Evolutionary conservation across 1,140 invertebrate species (phyloP), one percentile per base, ranked within the genome.

Genomic region (Brachionus calyciflorus): DNA sequence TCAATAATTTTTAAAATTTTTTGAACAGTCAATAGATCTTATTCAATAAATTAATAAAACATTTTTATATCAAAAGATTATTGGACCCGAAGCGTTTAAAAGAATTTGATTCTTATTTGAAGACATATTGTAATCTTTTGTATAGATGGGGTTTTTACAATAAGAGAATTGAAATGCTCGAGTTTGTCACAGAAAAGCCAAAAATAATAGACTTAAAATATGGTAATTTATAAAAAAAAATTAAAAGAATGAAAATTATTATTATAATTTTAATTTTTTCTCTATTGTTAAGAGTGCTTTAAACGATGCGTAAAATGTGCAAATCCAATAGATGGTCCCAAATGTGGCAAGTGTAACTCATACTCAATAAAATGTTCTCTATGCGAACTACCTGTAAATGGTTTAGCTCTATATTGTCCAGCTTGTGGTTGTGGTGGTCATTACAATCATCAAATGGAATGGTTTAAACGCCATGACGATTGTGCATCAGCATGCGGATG

Each of bases 401-500:
- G 70, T 53, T 76, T 76, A 33, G 9, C 37, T 24, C 24, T 76
- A 30, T 76, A 33, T 26, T 76, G 70, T 76, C 3, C 40, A 30
- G 17, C 46, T 40, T 76, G 70, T 76, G 70, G 53, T 14, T 44
- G 41, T 57, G 70, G 70, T 2, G 70, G 70, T 41, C 70, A 76
- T 41, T 44, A 26, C 7, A 17, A 76, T 41, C 70, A 76, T 57
- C 28, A 57, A 21, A 53, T 55, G 14, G 37, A 41, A 10, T 76
- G 70, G 70, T 76, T 76, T 44, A 55, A 44, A 14, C 41, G 46
- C 7, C 68, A 70, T 30, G 68, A 51, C 19, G 44, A 70, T 49
- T 70, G 68, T 70, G 21, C 68, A 37, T 70, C 68, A 33, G 68
- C 44, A 33, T 70, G 68, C 51, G 68, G 68, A 49, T 65, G 60